Percentiles rank a stretch among this genome's conserved stretches.
Conservation (phyloP, 2,797 vertebrate genomes). For the Oreochromis mossambicus region DNA sequence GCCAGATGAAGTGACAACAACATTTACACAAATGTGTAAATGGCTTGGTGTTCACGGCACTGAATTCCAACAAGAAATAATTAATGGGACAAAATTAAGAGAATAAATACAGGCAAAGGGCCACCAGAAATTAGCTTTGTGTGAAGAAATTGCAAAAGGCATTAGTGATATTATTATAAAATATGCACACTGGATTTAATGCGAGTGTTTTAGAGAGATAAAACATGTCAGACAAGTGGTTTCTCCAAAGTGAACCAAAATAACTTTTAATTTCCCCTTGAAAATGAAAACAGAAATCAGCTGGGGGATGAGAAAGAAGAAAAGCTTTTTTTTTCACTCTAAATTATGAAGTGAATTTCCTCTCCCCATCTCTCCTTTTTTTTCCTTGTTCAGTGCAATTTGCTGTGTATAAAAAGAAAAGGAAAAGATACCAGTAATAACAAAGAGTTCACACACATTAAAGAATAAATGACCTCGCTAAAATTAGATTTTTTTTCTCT, state of each 20-base stretch:
- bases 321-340: neutral
- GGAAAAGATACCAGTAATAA: neutral
- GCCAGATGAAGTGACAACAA: neutral
- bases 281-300: slow-evolving; percentile 32
- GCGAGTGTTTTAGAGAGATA: neutral
- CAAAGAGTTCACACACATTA: neutral
- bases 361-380: neutral
- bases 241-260: slow-evolving; percentile 1
- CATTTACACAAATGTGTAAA: neutral
- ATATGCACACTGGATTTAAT: neutral
- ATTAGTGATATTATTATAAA: neutral
- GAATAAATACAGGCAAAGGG: neutral
- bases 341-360: slow-evolving; percentile 16
- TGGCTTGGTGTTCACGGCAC: neutral
- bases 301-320: neutral
- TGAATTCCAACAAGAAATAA: neutral
- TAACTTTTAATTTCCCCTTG: slow-evolving; percentile 10
- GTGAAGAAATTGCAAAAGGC: neutral
- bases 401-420: neutral
- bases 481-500: slow-evolving; percentile 7
- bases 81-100: neutral
- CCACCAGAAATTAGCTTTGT: neutral
- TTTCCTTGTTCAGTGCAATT: neutral
- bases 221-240: neutral
- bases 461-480: slow-evolving; percentile 16